phyloP scores from a whole-genome alignment of 2,113 vertebrate genomes.

The Cyprichromis sp. region DNA sequence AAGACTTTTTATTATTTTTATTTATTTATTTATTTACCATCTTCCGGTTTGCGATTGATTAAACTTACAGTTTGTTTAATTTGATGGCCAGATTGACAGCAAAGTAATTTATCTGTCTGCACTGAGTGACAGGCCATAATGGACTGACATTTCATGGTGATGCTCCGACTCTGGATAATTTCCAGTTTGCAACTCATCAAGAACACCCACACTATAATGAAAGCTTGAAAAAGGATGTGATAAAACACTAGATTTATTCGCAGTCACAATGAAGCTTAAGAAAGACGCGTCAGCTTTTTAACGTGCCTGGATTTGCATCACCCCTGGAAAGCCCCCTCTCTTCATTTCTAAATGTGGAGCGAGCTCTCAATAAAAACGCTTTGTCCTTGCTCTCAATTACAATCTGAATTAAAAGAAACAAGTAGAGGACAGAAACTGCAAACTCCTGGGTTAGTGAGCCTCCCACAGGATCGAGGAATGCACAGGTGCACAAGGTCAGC shows the following conservation, averaged over 20 bases:
- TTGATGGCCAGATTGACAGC: slow-evolving; percentile 78
- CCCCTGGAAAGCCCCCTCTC: neutral
- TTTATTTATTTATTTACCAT: slow-evolving; percentile 28
- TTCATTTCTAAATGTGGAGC: neutral
- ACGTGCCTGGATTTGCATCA: neutral
- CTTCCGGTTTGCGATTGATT: slow-evolving; percentile 70
- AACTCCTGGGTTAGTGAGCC: neutral
- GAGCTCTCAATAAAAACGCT: neutral
- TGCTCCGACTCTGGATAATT: slow-evolving; percentile 78
- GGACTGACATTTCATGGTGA: slow-evolving; percentile 77
- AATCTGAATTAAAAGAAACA: slow-evolving; percentile 11
- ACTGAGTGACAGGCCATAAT: slow-evolving; percentile 83
- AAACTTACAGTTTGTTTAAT: slow-evolving; percentile 70
- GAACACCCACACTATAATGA: slow-evolving; percentile 71
- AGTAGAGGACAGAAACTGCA: slow-evolving; percentile 28
- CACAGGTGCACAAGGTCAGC: slow-evolving; percentile 64
- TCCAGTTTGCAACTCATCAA: slow-evolving; percentile 89
- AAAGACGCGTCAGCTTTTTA: slow-evolving; percentile 62
- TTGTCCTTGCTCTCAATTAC: slow-evolving; percentile 20
- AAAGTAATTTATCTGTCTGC: slow-evolving; percentile 78
- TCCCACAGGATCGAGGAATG: slow-evolving; percentile 11
- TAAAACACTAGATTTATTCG: slow-evolving; percentile 76
- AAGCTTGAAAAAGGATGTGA: slow-evolving; percentile 34
- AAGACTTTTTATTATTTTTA: neutral
- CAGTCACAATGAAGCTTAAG: slow-evolving; percentile 78